Conservation (phyloP, 1,140 invertebrate species). For the Pogonognathellus flavescens region DNA sequence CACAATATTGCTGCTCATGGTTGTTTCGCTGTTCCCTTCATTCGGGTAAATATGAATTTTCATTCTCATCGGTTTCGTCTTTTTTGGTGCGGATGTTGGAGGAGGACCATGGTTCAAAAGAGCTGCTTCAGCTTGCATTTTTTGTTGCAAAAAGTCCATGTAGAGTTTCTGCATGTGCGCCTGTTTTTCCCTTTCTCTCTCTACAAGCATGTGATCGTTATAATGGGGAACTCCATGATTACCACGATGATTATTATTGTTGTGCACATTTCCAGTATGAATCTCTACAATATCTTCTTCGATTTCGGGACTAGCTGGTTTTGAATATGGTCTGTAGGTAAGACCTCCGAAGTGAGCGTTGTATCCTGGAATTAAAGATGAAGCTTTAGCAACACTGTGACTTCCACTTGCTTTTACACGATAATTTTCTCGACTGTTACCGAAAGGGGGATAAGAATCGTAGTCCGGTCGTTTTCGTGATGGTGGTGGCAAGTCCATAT, state of each 20-base stretch:
- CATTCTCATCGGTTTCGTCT: slow-evolving; percentile 65
- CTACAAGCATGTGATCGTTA: neutral
- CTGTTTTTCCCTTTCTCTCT: slow-evolving; percentile 50
- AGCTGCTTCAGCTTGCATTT: slow-evolving; percentile 59
- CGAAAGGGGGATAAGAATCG: neutral
- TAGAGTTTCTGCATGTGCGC: slow-evolving; percentile 64
- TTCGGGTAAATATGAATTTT: slow-evolving; percentile 67
- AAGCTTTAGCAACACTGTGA: neutral
- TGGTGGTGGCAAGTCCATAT: neutral
- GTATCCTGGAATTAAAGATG: neutral
- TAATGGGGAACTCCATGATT: slow-evolving; percentile 25
- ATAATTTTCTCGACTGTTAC: slow-evolving; percentile 16
- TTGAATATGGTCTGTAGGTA: neutral
- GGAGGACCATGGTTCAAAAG: neutral
- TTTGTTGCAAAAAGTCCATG: slow-evolving; percentile 62
- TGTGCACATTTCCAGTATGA: slow-evolving; percentile 50
- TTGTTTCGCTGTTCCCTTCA: slow-evolving; percentile 29
- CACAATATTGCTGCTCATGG: neutral
- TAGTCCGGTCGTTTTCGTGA: slow-evolving; percentile 3
- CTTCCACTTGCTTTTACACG: neutral
- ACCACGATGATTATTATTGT: neutral
- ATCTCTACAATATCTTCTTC: slow-evolving; percentile 66
- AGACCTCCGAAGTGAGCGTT: neutral
- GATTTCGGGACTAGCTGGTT: slow-evolving; percentile 47
- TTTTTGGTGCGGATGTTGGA: neutral